Conservation (phyloP, 2,797 vertebrate genomes). For the Helicolenus hilgendorfi region DNA sequence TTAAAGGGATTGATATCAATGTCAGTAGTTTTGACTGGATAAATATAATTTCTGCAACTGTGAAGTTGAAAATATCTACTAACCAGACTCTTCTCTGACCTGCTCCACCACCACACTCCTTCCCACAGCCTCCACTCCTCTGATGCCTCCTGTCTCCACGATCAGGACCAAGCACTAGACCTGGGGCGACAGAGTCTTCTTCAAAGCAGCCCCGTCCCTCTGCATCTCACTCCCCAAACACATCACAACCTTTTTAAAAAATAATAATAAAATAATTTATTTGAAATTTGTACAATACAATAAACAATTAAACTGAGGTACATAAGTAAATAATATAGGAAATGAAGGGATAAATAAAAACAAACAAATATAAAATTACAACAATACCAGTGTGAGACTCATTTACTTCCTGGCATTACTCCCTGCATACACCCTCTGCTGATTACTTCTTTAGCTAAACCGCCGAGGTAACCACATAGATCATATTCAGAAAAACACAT, state of each 20-base stretch:
- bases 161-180: background rate
- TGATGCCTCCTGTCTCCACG: background rate
- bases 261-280: too few species aligned
- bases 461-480: slow-evolving; percentile 67
- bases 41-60: background rate
- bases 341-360: too few species aligned
- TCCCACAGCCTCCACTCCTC: too few species aligned
- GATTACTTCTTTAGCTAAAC: slow-evolving; percentile 67
- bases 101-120: too few species aligned
- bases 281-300: too few species aligned
- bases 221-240: background rate
- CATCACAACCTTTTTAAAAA: background rate
- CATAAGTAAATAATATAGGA: too few species aligned
- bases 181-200: background rate
- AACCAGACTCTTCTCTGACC: background rate
- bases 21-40: background rate
- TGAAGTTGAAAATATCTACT: background rate
- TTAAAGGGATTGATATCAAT: background rate
- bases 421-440: slow-evolving; percentile 74
- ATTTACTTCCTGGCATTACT: slow-evolving; percentile 75
- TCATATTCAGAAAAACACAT: slow-evolving; percentile 44
- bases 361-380: too few species aligned
- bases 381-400: background rate
- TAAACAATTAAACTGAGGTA: too few species aligned
- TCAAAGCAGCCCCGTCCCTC: rapidly evolving